Evolutionary conservation across 1,140 invertebrate species (phyloP).

Genomic region (Lordiphosa mommai): DNA sequence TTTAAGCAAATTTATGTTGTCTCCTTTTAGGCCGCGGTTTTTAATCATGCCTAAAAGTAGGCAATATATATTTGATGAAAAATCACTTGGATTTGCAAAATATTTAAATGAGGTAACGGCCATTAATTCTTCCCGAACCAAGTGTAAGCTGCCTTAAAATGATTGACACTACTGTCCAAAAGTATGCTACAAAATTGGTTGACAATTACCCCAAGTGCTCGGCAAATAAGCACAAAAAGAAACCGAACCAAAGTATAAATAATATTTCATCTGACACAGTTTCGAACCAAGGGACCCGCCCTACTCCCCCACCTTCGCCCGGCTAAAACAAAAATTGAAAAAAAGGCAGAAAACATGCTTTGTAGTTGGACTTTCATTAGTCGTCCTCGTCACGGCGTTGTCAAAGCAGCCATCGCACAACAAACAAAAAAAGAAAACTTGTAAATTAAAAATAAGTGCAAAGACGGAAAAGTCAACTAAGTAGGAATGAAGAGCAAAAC

Average conservation of each 20-base stretch:
- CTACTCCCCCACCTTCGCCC: background rate
- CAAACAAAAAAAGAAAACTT: conserved; percentile 2
- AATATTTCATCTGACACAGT: conserved; percentile 51
- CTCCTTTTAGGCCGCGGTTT: too few relatives aligned
- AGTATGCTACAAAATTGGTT: background rate
- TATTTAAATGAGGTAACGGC: too few relatives aligned
- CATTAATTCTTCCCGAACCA: too few relatives aligned
- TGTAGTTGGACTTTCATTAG: conserved; percentile 47
- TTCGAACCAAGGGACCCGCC: conserved; percentile 1
- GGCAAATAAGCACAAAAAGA: background rate
- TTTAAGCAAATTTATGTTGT: too few relatives aligned
- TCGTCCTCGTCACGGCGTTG: conserved; percentile 21
- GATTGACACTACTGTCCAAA: background rate
- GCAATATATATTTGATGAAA: too few relatives aligned
- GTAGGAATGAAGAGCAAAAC: conserved; percentile 19
- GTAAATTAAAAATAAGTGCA: conserved; percentile 38
- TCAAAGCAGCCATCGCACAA: conserved; percentile 19
- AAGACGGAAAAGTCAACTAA: conserved; percentile 10
- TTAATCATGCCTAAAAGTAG: too few relatives aligned
- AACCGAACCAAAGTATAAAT: conserved; percentile 37
- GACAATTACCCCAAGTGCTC: conserved; percentile 40
- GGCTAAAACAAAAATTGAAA: conserved; percentile 30
- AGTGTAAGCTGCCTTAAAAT: too few relatives aligned
- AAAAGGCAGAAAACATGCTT: conserved; percentile 33
- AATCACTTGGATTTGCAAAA: too few relatives aligned